Evolutionary conservation across 1,140 invertebrate genomes (phyloP).

Genomic region (Aphelinus certus): DNA sequence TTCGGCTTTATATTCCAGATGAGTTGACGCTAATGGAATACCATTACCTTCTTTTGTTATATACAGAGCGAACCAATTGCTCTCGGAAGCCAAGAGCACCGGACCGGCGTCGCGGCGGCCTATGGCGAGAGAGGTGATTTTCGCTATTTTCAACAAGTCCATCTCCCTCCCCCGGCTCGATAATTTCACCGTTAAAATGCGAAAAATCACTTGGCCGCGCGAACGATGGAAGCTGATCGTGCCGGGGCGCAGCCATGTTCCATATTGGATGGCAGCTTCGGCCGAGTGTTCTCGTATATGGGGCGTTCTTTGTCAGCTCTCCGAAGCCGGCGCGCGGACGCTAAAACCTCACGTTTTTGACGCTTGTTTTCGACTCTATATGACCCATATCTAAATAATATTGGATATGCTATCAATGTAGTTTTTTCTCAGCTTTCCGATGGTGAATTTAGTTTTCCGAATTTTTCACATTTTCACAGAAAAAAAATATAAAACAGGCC

Average conservation of each 20-base stretch:
- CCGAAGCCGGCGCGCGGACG: no score
- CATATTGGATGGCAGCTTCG: neutral
- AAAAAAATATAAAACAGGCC: no score
- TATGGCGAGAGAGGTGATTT: neutral
- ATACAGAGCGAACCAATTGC: conserved; percentile 21
- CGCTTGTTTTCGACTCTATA: no score
- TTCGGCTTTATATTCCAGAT: conserved; percentile 49
- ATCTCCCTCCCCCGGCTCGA: neutral
- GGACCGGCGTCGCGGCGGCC: neutral
- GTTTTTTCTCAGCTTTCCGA: no score
- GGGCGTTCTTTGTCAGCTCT: no score
- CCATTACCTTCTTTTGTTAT: conserved; percentile 48
- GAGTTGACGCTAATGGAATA: conserved; percentile 50
- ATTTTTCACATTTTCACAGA: no score
- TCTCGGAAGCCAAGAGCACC: neutral
- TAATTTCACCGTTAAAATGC: conserved; percentile 10
- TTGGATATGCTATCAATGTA: no score
- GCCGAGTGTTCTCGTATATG: neutral
- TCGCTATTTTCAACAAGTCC: conserved; percentile 23
- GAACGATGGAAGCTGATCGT: no score
- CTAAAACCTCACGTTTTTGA: no score
- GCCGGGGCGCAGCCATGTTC: no score
- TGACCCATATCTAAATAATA: no score
- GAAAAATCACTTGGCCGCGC: conserved; percentile 4
- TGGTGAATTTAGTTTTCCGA: no score